A percentile compares a stretch with the other conserved stretches of the same genome.
Evolutionary conservation across 2,888 invertebrate species (phyloP).

Genomic region (Plemyria rubiginata): DNA sequence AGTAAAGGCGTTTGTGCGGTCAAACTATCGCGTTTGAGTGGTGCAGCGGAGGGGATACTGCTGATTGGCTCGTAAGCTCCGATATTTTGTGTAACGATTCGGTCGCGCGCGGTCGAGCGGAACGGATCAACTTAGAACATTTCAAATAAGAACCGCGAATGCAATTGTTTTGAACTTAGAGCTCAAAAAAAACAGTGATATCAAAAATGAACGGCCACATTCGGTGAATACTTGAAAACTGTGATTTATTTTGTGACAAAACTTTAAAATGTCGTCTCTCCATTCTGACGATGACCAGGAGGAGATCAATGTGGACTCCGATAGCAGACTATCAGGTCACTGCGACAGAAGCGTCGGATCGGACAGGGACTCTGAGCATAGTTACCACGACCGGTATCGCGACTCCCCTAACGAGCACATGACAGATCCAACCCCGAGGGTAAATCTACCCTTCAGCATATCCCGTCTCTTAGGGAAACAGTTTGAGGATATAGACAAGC

Average conservation of each 20-base stretch:
- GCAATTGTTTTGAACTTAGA: slow-evolving; percentile 40
- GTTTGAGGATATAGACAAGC: slow-evolving; percentile 86
- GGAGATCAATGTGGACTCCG: slow-evolving; percentile 88
- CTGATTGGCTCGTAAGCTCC: slow-evolving; percentile 75
- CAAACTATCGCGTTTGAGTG: slow-evolving; percentile 78
- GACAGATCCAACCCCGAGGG: slow-evolving; percentile 80
- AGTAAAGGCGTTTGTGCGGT: slow-evolving; percentile 82
- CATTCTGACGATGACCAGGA: slow-evolving; percentile 87
- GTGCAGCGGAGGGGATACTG: slow-evolving; percentile 72
- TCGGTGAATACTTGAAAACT: slow-evolving; percentile 25
- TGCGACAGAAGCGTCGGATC: slow-evolving; percentile 83
- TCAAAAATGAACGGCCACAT: slow-evolving; percentile 45
- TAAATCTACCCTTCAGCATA: slow-evolving; percentile 91
- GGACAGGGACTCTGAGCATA: slow-evolving; percentile 83
- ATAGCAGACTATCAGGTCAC: slow-evolving; percentile 85
- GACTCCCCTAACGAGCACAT: slow-evolving; percentile 82
- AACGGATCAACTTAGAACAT: slow-evolving; percentile 60
- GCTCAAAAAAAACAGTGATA: slow-evolving; percentile 39
- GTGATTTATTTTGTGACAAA: slow-evolving; percentile 32
- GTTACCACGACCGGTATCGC: slow-evolving; percentile 76
- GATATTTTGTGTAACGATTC: slow-evolving; percentile 75
- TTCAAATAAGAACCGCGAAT: slow-evolving; percentile 56
- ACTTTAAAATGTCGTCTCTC: slow-evolving; percentile 74
- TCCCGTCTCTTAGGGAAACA: slow-evolving; percentile 91
- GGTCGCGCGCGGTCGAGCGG: slow-evolving; percentile 74